Evolutionary conservation across 1,140 invertebrate species (phyloP).

Genomic region (Neodiprion virginianus): DNA sequence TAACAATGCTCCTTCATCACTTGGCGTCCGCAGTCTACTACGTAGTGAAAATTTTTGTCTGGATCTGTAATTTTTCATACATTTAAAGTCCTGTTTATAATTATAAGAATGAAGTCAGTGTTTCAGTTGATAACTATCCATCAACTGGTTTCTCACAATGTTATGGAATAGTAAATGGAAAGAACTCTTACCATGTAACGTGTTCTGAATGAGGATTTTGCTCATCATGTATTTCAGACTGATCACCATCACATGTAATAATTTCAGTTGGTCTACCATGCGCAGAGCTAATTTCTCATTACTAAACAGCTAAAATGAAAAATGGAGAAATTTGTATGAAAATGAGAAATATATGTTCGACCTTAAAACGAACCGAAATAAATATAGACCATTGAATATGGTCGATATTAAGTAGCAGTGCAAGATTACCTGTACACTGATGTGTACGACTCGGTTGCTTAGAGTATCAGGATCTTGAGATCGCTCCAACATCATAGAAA

Average conservation of each 20-base stretch:
- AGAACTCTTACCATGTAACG: slow-evolving; percentile 74
- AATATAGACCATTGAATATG: slow-evolving; percentile 15
- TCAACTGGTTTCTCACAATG: slow-evolving; percentile 16
- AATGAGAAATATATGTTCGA: too few species aligned
- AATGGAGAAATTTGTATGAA: not conserved
- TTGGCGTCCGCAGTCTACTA: slow-evolving; percentile 90
- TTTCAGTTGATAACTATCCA: slow-evolving; percentile 18
- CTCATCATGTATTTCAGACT: slow-evolving; percentile 94
- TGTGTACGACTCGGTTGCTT: slow-evolving; percentile 95
- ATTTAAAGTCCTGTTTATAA: not conserved
- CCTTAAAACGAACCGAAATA: not conserved
- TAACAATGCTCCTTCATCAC: slow-evolving; percentile 98
- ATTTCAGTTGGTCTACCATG: slow-evolving; percentile 89
- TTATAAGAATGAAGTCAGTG: not conserved
- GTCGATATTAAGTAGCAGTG: slow-evolving; percentile 11
- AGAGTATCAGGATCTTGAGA: slow-evolving; percentile 88
- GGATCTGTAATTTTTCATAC: slow-evolving; percentile 67
- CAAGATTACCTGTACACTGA: slow-evolving; percentile 80
- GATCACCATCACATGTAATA: slow-evolving; percentile 94
- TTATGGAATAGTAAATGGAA: slow-evolving; percentile 13
- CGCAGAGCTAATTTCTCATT: slow-evolving; percentile 89
- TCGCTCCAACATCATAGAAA: slow-evolving; percentile 88
- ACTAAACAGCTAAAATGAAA: slow-evolving; percentile 76
- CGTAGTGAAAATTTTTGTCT: slow-evolving; percentile 82
- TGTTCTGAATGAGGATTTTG: slow-evolving; percentile 86